A percentile compares a stretch with the other conserved stretches of the same genome.
Evolutionary conservation across 2,888 invertebrate genomes (phyloP).

Genomic region (Silvanus unidentatus): DNA sequence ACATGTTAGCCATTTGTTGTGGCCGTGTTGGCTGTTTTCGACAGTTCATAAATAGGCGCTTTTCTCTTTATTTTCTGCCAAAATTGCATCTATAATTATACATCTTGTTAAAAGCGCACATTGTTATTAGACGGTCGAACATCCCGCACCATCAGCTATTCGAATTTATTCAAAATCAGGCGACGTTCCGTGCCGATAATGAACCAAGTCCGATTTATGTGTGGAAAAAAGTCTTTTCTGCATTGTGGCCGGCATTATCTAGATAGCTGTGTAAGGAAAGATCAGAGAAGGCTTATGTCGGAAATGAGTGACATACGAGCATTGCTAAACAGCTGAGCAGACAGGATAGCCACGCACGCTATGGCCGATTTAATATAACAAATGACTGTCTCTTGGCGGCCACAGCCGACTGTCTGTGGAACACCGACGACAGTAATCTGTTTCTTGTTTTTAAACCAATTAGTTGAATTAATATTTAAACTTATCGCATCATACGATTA

Average conservation of each 20-base stretch:
- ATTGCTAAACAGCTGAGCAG: constrained; percentile 49
- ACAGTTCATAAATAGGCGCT: no score
- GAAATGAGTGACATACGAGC: constrained; percentile 50
- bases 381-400: constrained; percentile 46
- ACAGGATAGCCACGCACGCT: constrained; percentile 45
- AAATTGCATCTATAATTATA: no score
- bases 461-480: constrained; percentile 46
- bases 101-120: no score
- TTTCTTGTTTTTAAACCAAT: constrained; percentile 44
- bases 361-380: constrained; percentile 49
- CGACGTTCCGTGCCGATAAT: no score
- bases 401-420: constrained; percentile 39
- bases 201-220: no score
- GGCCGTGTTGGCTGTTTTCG: not conserved
- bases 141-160: no score
- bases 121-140: no score
- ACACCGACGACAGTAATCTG: constrained; percentile 37
- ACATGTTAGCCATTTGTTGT: constrained; percentile 1
- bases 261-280: constrained; percentile 9
- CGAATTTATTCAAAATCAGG: no score
- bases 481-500: constrained; percentile 30
- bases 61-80: no score
- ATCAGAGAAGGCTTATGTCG: constrained; percentile 39
- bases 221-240: no score
- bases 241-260: no score